phyloP scores from a whole-genome alignment of 2,888 invertebrate genomes.

The Nebria salina region DNA sequence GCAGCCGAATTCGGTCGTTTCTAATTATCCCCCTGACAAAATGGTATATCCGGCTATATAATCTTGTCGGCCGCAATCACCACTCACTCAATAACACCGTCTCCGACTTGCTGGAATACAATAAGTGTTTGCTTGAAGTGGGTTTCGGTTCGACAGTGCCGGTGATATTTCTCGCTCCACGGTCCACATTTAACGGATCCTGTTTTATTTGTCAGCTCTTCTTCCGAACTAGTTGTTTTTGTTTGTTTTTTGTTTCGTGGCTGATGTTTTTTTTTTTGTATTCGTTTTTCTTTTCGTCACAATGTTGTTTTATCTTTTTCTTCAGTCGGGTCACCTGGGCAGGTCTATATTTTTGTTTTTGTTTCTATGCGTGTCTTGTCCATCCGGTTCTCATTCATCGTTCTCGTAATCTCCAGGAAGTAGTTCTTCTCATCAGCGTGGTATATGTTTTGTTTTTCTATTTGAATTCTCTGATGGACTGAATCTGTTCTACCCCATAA shows the following conservation, averaged over 20 bases:
- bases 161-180: slow-evolving; percentile 28
- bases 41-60: slow-evolving; percentile 18
- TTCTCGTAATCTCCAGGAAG: slow-evolving; percentile 20
- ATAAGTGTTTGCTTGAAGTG: slow-evolving; percentile 33
- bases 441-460: background rate
- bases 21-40: slow-evolving; percentile 35
- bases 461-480: slow-evolving; percentile 5
- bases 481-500: background rate
- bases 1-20: background rate
- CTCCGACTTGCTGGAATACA: background rate
- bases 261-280: background rate
- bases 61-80: slow-evolving; percentile 18
- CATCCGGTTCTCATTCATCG: slow-evolving; percentile 8
- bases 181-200: slow-evolving; percentile 36
- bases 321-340: slow-evolving; percentile 42
- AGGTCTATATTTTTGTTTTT: slow-evolving; percentile 32
- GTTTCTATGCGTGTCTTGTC: slow-evolving; percentile 5
- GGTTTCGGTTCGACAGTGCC: slow-evolving; percentile 26
- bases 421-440: background rate
- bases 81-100: slow-evolving; percentile 7
- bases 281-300: background rate
- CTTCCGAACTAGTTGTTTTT: slow-evolving; percentile 42
- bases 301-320: slow-evolving; percentile 11
- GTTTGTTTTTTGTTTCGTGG: slow-evolving; percentile 23
- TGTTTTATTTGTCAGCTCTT: slow-evolving; percentile 43